Conservation (phyloP, 2,113 vertebrate species). For the Ptilonorhynchus violaceus region DNA sequence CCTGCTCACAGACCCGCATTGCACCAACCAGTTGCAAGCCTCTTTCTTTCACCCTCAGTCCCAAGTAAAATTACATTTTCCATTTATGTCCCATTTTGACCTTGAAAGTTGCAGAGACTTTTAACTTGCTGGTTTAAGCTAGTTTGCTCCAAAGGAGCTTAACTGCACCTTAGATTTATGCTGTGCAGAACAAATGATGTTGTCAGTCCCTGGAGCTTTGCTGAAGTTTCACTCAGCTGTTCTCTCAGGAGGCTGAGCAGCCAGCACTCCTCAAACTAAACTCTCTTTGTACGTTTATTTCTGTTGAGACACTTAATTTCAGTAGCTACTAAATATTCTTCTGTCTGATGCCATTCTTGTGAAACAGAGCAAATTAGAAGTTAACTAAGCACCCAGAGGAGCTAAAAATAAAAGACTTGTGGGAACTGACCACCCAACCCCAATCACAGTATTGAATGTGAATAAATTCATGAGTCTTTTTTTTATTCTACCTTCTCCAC, state of each 20-base stretch:
- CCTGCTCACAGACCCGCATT: not conserved
- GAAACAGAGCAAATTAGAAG: not conserved
- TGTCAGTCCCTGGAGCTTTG: not conserved
- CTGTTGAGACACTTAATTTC: not conserved
- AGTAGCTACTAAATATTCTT: not conserved
- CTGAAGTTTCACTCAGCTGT: not conserved
- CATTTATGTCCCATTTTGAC: not conserved
- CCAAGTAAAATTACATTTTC: not conserved
- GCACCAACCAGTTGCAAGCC: not conserved
- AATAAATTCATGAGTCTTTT: not conserved
- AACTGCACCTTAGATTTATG: not conserved
- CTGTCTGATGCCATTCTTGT: not conserved
- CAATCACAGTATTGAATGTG: not conserved
- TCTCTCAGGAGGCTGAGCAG: not conserved
- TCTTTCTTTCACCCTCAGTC: not conserved
- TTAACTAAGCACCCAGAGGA: not conserved
- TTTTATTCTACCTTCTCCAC: not conserved
- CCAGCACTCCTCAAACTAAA: not conserved
- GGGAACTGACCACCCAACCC: not conserved
- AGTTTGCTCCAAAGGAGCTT: not conserved
- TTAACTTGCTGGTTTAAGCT: not conserved
- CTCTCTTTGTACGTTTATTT: not conserved
- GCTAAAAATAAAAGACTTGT: not conserved
- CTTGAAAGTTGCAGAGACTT: not conserved
- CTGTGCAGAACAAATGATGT: not conserved